Conservation (phyloP, 2,797 vertebrate genomes). For the Sebastes taczanowskii region DNA sequence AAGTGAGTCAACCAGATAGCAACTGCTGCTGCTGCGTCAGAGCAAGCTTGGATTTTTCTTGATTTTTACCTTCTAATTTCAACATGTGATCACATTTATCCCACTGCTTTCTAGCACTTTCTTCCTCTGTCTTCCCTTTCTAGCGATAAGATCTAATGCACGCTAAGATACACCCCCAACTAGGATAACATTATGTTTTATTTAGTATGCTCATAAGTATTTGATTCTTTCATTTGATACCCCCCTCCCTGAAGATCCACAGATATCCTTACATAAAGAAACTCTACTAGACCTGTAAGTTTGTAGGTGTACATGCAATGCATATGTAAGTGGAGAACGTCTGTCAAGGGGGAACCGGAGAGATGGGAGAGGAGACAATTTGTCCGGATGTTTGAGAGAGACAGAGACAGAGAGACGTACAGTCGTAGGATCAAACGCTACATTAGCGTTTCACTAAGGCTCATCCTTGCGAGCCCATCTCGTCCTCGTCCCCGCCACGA, state of each 20-base stretch:
- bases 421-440: conserved; percentile 51
- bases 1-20: conserved; percentile 84
- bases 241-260: not conserved
- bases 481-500: conserved; percentile 22
- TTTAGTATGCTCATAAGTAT: conserved; percentile 37
- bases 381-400: conserved; percentile 31
- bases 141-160: not conserved
- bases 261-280: conserved; percentile 5
- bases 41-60: not conserved
- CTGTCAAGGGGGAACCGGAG: conserved; percentile 24
- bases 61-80: not conserved
- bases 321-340: conserved; percentile 11
- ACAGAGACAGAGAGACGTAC: not conserved
- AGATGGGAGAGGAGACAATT: conserved; percentile 25
- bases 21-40: not conserved
- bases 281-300: not conserved
- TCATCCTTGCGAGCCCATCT: conserved; percentile 36
- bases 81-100: not conserved
- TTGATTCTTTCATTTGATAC: conserved; percentile 47
- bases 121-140: not conserved
- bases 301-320: not conserved
- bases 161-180: not conserved
- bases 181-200: conserved; percentile 46
- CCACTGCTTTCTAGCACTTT: not conserved
- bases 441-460: conserved; percentile 52